Evolutionary conservation across 2,797 vertebrate species (phyloP), one percentile per base, ranked within the genome.

Genomic region (Mallotus villosus): DNA sequence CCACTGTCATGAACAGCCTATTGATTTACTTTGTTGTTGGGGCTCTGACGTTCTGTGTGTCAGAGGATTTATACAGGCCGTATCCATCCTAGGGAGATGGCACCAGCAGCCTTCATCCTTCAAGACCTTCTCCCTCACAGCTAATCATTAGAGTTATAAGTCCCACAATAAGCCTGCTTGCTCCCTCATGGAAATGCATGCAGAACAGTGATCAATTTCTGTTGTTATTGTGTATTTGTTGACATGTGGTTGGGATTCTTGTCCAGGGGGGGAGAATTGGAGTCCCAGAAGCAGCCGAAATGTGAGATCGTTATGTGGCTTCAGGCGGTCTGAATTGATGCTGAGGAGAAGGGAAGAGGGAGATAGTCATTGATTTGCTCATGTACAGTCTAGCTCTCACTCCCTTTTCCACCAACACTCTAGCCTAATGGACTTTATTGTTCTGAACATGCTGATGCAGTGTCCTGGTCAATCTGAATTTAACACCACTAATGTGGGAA

Each of bases 401-500:
- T 78, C 32, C 60, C 68, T 76, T 58, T 53, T 65, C 77, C 81
- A 68, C 70, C 74, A 64, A 22, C 49, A 27, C 80, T 72, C 61
- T 74, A 68, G 11, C 19, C 66, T 21, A 53, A 68, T 58, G 19
- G 83, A 84, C 81, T 83, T 74, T 63, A 69, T 5, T 2, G 68
- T 72, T 76, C 49, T 67, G 41, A 71, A 82, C 68, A 67, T 79
- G 72, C 79, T 82, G 77, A 86, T 82, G 77, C 74, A 67, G 68
- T 62, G 22, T 80, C 74, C 67, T 59, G 71, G 83, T 84, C 81
- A 64, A 67, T 74, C 63, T 78, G 75, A 86, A 85, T 85, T 79
- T 84, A 84, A 80, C 76, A 68, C 71, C 68, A 68, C n/a, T 72
- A 77, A 46, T 74, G 71, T 84, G 71, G 70, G 75, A n/a, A 81